phyloP scores from a whole-genome alignment of 2,797 vertebrate genomes.

The Propithecus perrieri region DNA sequence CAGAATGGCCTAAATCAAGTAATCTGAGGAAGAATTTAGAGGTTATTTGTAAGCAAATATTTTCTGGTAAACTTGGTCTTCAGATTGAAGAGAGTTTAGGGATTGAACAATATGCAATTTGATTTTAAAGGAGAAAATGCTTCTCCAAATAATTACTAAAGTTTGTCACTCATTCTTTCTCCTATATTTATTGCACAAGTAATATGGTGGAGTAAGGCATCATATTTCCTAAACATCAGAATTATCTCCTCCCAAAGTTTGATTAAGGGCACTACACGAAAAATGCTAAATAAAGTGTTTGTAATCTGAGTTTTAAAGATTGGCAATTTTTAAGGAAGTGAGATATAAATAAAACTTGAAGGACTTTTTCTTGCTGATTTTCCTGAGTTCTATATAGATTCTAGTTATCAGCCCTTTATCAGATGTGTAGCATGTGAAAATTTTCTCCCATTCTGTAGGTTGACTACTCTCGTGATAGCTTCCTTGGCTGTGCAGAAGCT shows the following conservation, averaged over 20 bases:
- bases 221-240: neutral
- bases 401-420: too few species aligned
- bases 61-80: neutral
- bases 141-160: neutral
- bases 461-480: too few species aligned
- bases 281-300: neutral
- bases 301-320: neutral
- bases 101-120: neutral
- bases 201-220: neutral
- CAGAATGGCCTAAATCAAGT: neutral
- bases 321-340: neutral
- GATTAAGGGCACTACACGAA: neutral
- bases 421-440: too few species aligned
- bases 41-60: neutral
- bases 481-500: too few species aligned
- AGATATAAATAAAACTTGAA: neutral
- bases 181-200: neutral
- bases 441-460: too few species aligned
- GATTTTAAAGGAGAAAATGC: neutral
- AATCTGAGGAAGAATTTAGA: conserved; percentile 4
- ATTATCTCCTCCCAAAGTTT: neutral
- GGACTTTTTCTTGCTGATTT: neutral
- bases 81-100: neutral
- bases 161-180: neutral
- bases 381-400: too few species aligned